Percentiles rank a stretch among this genome's conserved stretches.
phyloP scores from a whole-genome alignment of 1,140 invertebrate genomes.

The Apis mellifera region Amel_HAv3.1 CM009932.2:2695001-2695500 shows the following conservation, averaged over 20 bases:
- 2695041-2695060: neutral
- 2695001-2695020: conserved; percentile 73
- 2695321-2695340: neutral
- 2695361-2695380: no score
- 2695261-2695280: neutral
- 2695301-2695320: neutral
- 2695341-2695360: no score
- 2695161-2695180: conserved; percentile 11
- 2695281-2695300: conserved; percentile 1
- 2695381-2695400: no score
- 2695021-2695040: conserved; percentile 54
- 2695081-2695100: conserved; percentile 3
- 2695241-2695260: no score
- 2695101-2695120: conserved; percentile 33
- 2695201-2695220: neutral
- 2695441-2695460: no score
- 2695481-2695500: no score
- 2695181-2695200: no score
- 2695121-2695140: neutral
- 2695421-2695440: no score
- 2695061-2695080: conserved; percentile 6
- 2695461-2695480: no score
- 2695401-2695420: no score
- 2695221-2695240: neutral
- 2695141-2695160: conserved; percentile 46